These are phyloP conservation scores for Ischnus inquisitorius DNA, from an alignment of 2,888 invertebrate genomes.

Conservation along the genomic window DNA sequence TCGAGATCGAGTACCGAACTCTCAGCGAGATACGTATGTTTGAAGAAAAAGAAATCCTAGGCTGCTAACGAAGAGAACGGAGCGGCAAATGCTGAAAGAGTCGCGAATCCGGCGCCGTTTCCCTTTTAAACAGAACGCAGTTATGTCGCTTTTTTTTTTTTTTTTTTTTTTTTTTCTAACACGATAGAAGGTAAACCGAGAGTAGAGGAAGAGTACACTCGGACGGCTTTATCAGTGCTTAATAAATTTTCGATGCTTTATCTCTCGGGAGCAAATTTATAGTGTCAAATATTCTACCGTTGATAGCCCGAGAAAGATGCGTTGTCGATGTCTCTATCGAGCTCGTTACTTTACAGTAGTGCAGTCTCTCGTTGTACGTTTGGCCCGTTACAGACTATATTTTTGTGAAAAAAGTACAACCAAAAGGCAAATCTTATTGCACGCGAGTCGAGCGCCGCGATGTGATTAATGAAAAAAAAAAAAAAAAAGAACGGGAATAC, in stretches of 20 bases:
- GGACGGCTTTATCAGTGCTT: conserved; percentile 65
- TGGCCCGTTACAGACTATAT: neutral
- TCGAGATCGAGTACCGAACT: neutral
- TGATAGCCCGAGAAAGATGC: conserved; percentile 67
- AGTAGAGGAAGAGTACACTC: conserved; percentile 17
- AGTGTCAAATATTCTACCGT: conserved; percentile 74
- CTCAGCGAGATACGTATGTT: conserved; percentile 29
- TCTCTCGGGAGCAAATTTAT: conserved; percentile 74
- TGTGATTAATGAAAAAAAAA: neutral
- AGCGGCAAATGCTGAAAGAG: neutral
- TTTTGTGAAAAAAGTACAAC: neutral
- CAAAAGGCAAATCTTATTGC: neutral
- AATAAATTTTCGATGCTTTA: conserved; percentile 66
- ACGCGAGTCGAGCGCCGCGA: neutral
- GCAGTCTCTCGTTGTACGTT: neutral
- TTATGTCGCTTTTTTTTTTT: conserved; percentile 9
- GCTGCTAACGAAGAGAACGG: neutral
- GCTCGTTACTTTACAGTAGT: neutral
- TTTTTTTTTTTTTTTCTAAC: neutral
- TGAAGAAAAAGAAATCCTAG: conserved; percentile 52
- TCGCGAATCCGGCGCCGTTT: conserved; percentile 1
- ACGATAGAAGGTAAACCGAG: neutral
- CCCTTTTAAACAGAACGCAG: neutral
- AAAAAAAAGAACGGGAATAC: no score
- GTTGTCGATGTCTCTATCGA: conserved; percentile 36